Evolutionary conservation across 2,888 invertebrate species (phyloP).

Genomic region (Heliconius ethilla): DNA sequence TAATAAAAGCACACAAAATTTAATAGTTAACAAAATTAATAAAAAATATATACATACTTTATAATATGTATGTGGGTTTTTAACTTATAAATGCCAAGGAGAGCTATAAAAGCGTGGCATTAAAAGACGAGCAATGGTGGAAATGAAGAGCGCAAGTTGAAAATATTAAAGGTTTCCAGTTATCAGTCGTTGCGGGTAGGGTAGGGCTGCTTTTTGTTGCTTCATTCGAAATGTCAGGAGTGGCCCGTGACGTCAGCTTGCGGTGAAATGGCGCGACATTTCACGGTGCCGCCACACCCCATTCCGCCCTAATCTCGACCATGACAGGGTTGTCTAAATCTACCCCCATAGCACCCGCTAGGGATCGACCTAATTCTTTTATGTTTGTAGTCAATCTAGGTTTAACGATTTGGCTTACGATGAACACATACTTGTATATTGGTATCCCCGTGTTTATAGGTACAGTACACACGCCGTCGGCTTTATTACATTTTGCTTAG

Average conservation of each 20-base stretch:
- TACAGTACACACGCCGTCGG: not conserved
- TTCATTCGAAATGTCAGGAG: constrained; percentile 78
- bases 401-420: constrained; percentile 38
- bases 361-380: constrained; percentile 60
- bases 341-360: constrained; percentile 58
- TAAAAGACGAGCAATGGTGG: constrained; percentile 57
- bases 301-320: constrained; percentile 76
- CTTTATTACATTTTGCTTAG: constrained; percentile 9
- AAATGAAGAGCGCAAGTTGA: constrained; percentile 67
- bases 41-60: not conserved
- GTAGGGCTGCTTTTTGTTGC: constrained; percentile 76
- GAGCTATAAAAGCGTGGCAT: constrained; percentile 49
- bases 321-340: constrained; percentile 67
- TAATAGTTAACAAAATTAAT: not conserved
- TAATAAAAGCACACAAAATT: not conserved
- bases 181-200: constrained; percentile 68
- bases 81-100: constrained; percentile 71
- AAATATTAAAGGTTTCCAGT: constrained; percentile 71
- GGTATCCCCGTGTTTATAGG: constrained; percentile 12
- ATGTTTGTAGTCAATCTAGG: constrained; percentile 50
- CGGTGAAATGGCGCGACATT: constrained; percentile 78
- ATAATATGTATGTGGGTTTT: not conserved
- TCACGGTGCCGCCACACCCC: constrained; percentile 73
- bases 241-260: constrained; percentile 75
- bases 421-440: constrained; percentile 30